A percentile compares a stretch with the other conserved stretches of the same genome.
phyloP scores from a whole-genome alignment of 2,888 invertebrate species.

The Protonemura montana region DNA sequence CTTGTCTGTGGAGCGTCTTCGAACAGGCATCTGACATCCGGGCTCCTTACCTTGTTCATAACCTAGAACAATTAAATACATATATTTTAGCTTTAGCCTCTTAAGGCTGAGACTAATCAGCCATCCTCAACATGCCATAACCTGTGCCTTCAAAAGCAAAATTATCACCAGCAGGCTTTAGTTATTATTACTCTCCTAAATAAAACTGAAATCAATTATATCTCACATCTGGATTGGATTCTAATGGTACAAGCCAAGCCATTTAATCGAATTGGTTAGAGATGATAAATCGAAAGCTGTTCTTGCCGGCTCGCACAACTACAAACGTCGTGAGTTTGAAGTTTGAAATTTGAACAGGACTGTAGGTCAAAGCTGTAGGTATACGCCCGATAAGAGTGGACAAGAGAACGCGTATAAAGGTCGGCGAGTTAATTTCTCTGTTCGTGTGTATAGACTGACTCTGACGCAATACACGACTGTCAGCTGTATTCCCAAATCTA shows the following conservation, averaged over 20 bases:
- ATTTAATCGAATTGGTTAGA: slow-evolving; percentile 54
- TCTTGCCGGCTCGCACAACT: neutral
- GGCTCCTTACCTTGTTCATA: slow-evolving; percentile 65
- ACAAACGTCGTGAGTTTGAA: neutral
- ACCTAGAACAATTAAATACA: slow-evolving; percentile 62
- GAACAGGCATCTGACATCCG: no score
- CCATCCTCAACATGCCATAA: no score
- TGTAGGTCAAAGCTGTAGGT: no score
- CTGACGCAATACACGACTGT: neutral
- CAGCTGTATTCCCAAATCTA: neutral
- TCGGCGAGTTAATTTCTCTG: no score
- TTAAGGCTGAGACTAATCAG: no score
- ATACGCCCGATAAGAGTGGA: no score
- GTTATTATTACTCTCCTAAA: no score
- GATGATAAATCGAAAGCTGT: neutral
- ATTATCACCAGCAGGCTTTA: no score
- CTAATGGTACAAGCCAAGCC: slow-evolving; percentile 64
- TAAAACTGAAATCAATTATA: neutral
- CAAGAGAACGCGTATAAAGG: no score
- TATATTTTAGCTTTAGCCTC: slow-evolving; percentile 47
- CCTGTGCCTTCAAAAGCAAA: no score
- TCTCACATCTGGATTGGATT: slow-evolving; percentile 69
- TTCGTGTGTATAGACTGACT: neutral
- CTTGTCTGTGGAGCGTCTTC: no score
- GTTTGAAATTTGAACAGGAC: neutral